phyloP scores from a whole-genome alignment of 1,140 invertebrate species.

The Dolichoris vasculosae region DNA sequence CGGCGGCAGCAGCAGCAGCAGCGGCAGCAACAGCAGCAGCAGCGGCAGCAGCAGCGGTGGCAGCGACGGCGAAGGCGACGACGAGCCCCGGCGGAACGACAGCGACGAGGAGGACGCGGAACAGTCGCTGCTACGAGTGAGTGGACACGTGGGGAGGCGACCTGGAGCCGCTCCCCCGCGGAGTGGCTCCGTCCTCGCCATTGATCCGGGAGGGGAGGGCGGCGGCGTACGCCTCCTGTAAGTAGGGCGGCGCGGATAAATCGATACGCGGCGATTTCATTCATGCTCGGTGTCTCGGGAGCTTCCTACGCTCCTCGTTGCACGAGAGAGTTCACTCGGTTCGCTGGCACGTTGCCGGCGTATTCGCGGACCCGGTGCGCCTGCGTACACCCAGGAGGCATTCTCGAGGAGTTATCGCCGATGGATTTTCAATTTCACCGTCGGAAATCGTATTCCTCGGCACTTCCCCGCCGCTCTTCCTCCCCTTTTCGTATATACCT shows the following conservation, averaged over 20 bases:
- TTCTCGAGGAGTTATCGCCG: not conserved
- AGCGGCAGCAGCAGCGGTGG: not conserved
- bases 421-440: slow-evolving; percentile 11
- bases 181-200: not conserved
- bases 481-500: not conserved
- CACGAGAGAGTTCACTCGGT: slow-evolving; percentile 46
- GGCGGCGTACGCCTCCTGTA: slow-evolving; percentile 53
- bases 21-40: not conserved
- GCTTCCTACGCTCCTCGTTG: slow-evolving; percentile 52
- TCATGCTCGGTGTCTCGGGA: slow-evolving; percentile 63
- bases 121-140: not conserved
- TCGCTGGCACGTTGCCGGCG: slow-evolving; percentile 58
- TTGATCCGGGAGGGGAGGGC: not conserved
- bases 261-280: slow-evolving; percentile 70
- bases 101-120: not conserved
- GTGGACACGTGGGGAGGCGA: not conserved
- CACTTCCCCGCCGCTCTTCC: not conserved
- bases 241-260: slow-evolving; percentile 69
- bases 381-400: not conserved
- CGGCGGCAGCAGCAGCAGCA: not conserved
- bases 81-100: not conserved
- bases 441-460: not conserved
- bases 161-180: not conserved
- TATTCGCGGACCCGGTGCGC: not conserved
- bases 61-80: not conserved